Conservation (phyloP, 2,888 invertebrate species). For the Pycnomerus fuliginosus region DNA sequence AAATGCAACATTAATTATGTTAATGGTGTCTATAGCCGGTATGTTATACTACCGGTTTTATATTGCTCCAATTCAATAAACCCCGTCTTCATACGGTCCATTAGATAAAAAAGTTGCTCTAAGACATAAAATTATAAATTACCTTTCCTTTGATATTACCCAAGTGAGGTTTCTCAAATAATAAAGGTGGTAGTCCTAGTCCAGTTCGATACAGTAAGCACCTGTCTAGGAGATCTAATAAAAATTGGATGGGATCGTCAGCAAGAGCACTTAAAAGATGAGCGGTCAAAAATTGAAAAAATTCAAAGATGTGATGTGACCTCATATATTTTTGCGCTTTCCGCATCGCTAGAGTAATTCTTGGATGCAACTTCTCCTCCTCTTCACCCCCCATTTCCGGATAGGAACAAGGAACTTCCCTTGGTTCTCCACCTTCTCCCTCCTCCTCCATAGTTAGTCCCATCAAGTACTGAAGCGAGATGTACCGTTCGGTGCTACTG, state of each 20-base stretch:
- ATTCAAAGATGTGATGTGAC: constrained; percentile 50
- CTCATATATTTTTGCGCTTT: constrained; percentile 49
- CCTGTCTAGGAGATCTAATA: constrained; percentile 51
- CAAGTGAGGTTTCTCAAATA: constrained; percentile 48
- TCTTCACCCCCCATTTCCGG: constrained; percentile 9
- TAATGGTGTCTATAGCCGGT: constrained; percentile 1
- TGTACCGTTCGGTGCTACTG: no score
- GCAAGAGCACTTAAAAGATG: constrained; percentile 51
- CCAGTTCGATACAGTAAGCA: constrained; percentile 53
- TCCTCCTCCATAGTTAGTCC: constrained; percentile 31
- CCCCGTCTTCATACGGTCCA: constrained; percentile 48
- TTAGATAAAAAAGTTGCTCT: constrained; percentile 45
- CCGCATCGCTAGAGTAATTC: constrained; percentile 35
- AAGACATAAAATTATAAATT: background rate
- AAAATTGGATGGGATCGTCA: constrained; percentile 52
- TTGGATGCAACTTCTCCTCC: constrained; percentile 12
- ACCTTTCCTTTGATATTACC: constrained; percentile 27
- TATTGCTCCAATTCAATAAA: constrained; percentile 45
- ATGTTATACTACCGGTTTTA: constrained; percentile 32
- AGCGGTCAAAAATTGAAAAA: constrained; percentile 53
- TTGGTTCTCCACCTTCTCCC: constrained; percentile 17
- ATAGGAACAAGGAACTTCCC: constrained; percentile 3
- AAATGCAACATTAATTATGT: constrained; percentile 7
- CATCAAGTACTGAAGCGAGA: constrained; percentile 42
- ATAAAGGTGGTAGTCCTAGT: constrained; percentile 51